Percentiles rank a stretch among this genome's conserved stretches.
phyloP scores from a whole-genome alignment of 2,113 vertebrate genomes.

The Nibea coibor region DNA sequence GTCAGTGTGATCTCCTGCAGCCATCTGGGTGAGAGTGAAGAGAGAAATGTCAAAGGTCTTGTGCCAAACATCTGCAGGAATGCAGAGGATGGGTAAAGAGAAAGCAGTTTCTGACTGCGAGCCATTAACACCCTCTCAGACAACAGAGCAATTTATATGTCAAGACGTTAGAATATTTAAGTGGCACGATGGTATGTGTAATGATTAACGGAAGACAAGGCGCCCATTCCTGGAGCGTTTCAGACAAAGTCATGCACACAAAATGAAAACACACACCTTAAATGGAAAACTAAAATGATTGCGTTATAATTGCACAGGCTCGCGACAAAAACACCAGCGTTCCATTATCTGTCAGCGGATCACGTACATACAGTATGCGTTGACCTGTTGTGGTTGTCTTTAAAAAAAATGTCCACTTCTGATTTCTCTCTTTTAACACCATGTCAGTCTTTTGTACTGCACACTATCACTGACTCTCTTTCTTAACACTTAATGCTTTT shows the following conservation, averaged over 20 bases:
- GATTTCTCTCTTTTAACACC: slow-evolving; percentile 53
- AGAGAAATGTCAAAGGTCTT: slow-evolving; percentile 54
- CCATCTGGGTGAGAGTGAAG: slow-evolving; percentile 44
- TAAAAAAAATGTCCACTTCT: slow-evolving; percentile 15
- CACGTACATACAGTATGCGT: not conserved
- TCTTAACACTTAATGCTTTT: slow-evolving; percentile 41
- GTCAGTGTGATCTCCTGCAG: slow-evolving; percentile 34
- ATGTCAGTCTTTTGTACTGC: slow-evolving; percentile 18
- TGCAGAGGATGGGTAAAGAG: slow-evolving; percentile 46
- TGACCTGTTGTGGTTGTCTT: slow-evolving; percentile 5
- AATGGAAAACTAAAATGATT: not conserved
- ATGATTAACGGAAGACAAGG: slow-evolving; percentile 36
- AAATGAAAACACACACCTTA: slow-evolving; percentile 18
- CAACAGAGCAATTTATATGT: slow-evolving; percentile 58
- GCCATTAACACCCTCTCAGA: slow-evolving; percentile 48
- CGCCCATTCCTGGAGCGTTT: slow-evolving; percentile 29
- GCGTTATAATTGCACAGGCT: not conserved
- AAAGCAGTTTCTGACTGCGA: slow-evolving; percentile 8
- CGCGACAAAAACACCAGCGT: not conserved
- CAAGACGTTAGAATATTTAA: slow-evolving; percentile 54
- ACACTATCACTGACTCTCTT: slow-evolving; percentile 29
- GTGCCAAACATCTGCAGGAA: slow-evolving; percentile 66
- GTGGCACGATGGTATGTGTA: slow-evolving; percentile 39
- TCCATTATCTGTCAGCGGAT: not conserved
- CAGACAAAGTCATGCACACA: slow-evolving; percentile 42